Conservation (phyloP, 1,140 invertebrate species). For the Geopemphigus sp. region DNA sequence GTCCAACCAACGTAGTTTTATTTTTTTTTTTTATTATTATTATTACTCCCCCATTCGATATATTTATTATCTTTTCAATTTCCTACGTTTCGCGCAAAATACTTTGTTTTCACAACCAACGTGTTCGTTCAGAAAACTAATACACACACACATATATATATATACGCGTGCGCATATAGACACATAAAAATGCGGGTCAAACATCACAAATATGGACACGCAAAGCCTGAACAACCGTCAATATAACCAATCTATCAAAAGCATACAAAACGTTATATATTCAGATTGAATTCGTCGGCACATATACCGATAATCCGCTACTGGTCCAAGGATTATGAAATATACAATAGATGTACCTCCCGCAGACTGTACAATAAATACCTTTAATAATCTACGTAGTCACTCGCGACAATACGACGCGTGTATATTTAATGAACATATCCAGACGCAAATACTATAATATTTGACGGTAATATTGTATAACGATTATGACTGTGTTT, state of each 20-base stretch:
- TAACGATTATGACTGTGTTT: neutral
- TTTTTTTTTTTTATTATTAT: too few species aligned
- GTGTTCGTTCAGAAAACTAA: neutral
- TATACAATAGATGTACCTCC: neutral
- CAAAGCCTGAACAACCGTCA: conserved; percentile 2
- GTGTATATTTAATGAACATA: neutral
- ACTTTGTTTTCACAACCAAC: conserved; percentile 18
- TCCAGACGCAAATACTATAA: neutral
- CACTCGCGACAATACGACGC: neutral
- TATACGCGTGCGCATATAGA: neutral
- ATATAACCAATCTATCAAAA: conserved; percentile 29
- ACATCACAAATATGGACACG: neutral
- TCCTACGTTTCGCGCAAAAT: conserved; percentile 11
- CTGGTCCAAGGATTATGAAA: neutral
- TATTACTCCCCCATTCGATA: neutral
- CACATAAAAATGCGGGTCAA: conserved; percentile 13
- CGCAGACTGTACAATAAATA: too few species aligned
- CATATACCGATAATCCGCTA: neutral
- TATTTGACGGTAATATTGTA: neutral
- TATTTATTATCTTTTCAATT: conserved; percentile 44
- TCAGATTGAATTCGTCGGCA: conserved; percentile 4
- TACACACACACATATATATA: neutral
- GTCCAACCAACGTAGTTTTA: neutral
- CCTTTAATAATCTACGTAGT: neutral
- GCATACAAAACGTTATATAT: neutral